phyloP scores from a whole-genome alignment of 2,113 vertebrate species.

The Ranitomeya imitator region DNA sequence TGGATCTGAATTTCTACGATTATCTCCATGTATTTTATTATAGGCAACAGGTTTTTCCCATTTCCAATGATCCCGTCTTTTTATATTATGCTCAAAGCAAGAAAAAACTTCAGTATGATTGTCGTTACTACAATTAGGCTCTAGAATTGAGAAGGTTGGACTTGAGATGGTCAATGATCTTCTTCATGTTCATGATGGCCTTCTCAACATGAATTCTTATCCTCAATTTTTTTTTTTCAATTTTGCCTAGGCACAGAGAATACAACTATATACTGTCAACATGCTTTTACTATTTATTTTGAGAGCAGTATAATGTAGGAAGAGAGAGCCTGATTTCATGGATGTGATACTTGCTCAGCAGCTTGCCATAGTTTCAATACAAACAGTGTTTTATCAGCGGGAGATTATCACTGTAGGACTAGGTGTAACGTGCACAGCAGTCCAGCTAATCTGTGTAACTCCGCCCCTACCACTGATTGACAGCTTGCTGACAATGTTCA shows the following conservation, averaged over 20 bases:
- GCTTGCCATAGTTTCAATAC: too few species aligned
- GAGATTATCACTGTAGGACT: too few species aligned
- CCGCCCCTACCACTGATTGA: too few species aligned
- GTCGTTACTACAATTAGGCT: neutral
- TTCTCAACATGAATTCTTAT: neutral
- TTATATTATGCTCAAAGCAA: neutral
- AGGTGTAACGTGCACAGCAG: too few species aligned
- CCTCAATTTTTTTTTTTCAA: neutral
- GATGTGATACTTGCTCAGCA: too few species aligned
- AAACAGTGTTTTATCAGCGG: too few species aligned
- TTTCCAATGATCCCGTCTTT: neutral
- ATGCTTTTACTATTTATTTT: too few species aligned
- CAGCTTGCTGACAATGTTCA: too few species aligned
- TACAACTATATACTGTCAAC: too few species aligned
- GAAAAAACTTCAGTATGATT: neutral
- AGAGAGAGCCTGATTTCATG: too few species aligned
- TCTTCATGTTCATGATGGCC: neutral
- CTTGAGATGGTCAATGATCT: neutral
- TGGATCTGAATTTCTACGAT: neutral
- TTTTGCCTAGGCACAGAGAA: neutral
- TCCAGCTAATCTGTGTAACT: too few species aligned
- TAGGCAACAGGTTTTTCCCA: neutral
- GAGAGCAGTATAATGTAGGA: too few species aligned
- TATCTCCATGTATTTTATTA: neutral
- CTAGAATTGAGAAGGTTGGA: neutral